Evolutionary conservation across 2,113 vertebrate genomes (phyloP), one percentile per base, ranked within the genome.

Genomic region (Ameiurus melas): DNA sequence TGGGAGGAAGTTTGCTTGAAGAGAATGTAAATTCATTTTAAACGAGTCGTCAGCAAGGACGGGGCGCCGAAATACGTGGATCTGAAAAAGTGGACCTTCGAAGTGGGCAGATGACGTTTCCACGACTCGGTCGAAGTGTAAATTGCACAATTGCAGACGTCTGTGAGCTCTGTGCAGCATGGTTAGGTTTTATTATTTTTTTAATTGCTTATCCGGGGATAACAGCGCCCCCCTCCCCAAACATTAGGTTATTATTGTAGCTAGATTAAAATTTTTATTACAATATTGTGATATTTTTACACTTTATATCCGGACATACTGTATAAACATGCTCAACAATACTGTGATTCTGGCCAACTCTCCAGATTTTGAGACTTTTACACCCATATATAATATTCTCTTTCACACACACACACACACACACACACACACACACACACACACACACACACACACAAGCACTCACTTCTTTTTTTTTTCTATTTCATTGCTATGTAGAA

Each of bases 401-500:
- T 20, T 60, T 85, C 17, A 79, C 47, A 70, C 85, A 73, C 64
- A 85, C 27, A 53, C 86, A 82, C 71, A 39, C 39, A 84, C 25
- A 83, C 47, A 79, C 87, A 84, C 66, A 85, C 33, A 58, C 85
- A 84, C 78, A 89, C 51, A 75, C 78, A 90, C 68, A 57, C 77
- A 79, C 47, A 78, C 47, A 79, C 33, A 79, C 83, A 75, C 73
- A 83, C 85, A 86, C n/a, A 57, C 71, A 53, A 47, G 51, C 84
- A 86, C 33, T 57, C 83, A 47, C 27, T 13, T 58, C 33, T 36
- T 36, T 36, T 43, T 5, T 33, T 43, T 71, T 84, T 62, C 55
- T 91, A 85, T 92, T 87, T 90, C 93, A 93, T 92, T 90, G 90
- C 92, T 92, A 92, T 95, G 89, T 92, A 94, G 94, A 95, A 93